Percentiles rank a stretch among this genome's conserved stretches.
These are phyloP conservation scores for Podarcis lilfordi DNA, from an alignment of 2,797 vertebrate species.

Conservation along the genomic window DNA sequence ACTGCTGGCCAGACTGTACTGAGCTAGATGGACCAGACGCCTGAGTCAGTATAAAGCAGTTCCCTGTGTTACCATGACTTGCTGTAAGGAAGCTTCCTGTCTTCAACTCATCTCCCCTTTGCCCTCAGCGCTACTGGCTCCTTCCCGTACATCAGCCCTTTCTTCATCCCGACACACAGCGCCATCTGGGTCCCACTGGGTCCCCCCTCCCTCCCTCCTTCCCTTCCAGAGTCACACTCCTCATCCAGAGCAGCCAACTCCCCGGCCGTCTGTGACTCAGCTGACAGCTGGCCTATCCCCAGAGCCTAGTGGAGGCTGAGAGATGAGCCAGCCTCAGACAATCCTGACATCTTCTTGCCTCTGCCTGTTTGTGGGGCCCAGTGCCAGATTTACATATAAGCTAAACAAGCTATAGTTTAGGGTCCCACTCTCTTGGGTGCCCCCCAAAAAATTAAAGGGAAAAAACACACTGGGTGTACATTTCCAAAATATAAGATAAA, in stretches of 20 bases:
- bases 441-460: too few relatives aligned
- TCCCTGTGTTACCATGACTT: too few relatives aligned
- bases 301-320: slow-evolving; percentile 10
- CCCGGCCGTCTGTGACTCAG: slow-evolving; percentile 17
- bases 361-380: neutral
- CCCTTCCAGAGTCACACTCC: slow-evolving; percentile 15
- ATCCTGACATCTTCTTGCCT: neutral
- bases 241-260: slow-evolving; percentile 1
- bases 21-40: neutral
- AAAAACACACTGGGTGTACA: too few relatives aligned
- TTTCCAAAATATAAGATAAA: too few relatives aligned
- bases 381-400: too few relatives aligned
- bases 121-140: neutral
- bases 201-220: neutral
- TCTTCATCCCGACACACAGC: neutral
- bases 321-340: neutral
- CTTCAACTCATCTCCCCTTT: neutral
- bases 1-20: too few relatives aligned
- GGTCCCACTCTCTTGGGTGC: too few relatives aligned
- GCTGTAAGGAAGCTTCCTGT: too few relatives aligned
- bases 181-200: slow-evolving; percentile 32
- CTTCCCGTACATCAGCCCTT: neutral
- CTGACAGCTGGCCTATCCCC: slow-evolving; percentile 36
- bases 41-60: too few relatives aligned
- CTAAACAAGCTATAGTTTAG: too few relatives aligned